Evolutionary conservation across 2,888 invertebrate species (phyloP).

Genomic region (Troglohyphantes excavatus): DNA sequence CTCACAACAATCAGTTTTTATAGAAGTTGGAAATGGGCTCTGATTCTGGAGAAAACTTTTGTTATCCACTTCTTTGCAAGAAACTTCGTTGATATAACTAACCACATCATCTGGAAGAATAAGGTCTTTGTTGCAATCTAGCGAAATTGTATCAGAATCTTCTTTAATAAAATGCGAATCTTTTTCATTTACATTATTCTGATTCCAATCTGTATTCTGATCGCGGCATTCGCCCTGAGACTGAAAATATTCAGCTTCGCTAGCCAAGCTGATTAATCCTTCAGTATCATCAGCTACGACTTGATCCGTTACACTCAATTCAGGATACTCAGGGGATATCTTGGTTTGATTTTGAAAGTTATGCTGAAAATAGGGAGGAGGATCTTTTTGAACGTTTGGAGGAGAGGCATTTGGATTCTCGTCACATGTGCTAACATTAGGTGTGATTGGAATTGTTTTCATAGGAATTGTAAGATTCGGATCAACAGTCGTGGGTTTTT

Average conservation of each 20-base stretch:
- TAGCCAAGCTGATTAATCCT: conserved; percentile 3
- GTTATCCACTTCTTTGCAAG: conserved; percentile 37
- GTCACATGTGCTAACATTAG: conserved; percentile 6
- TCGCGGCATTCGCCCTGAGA: not conserved
- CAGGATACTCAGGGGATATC: not conserved
- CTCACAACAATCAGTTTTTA: not conserved
- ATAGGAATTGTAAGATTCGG: not conserved
- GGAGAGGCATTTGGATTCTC: conserved; percentile 8
- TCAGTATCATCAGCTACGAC: not conserved
- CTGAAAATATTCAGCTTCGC: conserved; percentile 1
- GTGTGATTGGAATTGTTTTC: not conserved
- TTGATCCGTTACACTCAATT: not conserved
- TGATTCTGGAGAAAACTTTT: conserved; percentile 39
- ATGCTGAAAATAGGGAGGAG: conserved; percentile 15
- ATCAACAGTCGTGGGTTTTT: conserved; percentile 10
- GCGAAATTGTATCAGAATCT: conserved; percentile 84
- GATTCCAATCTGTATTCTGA: conserved; percentile 37
- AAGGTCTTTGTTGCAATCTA: conserved; percentile 90
- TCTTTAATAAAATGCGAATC: not conserved
- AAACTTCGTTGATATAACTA: conserved; percentile 91
- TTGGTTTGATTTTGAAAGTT: conserved; percentile 6
- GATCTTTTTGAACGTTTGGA: not conserved
- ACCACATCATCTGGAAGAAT: conserved; percentile 98
- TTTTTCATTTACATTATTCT: conserved; percentile 37
- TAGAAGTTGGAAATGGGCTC: not conserved